Evolutionary conservation across 2,888 invertebrate species (phyloP), one percentile per base, ranked within the genome.

Genomic region (Polydesmus complanatus): DNA sequence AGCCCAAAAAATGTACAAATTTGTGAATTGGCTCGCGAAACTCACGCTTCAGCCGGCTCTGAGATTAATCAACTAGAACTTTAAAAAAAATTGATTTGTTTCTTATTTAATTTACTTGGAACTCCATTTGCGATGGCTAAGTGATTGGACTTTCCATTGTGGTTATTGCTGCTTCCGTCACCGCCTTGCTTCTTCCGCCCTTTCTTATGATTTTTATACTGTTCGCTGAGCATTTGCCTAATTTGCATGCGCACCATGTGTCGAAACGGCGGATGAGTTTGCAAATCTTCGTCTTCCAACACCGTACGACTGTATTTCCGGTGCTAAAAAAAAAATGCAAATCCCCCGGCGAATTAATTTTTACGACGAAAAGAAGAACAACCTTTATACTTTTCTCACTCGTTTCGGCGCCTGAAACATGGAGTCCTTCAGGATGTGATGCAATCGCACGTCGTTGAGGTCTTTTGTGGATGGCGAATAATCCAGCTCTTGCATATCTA

Each of bases 391-490:
- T 27, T 27, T 22, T 54, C 70, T 68, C 68, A 75, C 75, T 64
- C 72, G 68, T 61, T 70, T 68, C 70, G 88, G 86, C 8, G 93
- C 90, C 75, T 90, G 89, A 75, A 72, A 69, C 70, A 73, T 69
- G 51, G 68, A 67, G 53, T 73, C 73, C 21, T 68, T 69, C 2
- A 94, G 78, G 53, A 95, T 79, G 74, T 94, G 93, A 74, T 94
- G 94, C 67, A 93, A 90, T 74, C 84, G 86, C n/a, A 90, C 91
- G 73, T 94, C 93, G 1, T 91, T 92, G 62, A 92, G 77, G 77
- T 93, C 93, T 74, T 91, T 92, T 72, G 86, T 86, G 61, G 89
- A 88, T 58, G 91, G 91, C 78, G 88, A 89, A 72, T 93, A 93
- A 71, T 93, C 91, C 70, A 93, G 75, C 71, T 93, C 92, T 73